These are phyloP conservation scores for Stomatorhinus ivindoensis DNA, from an alignment of 2,113 vertebrate species.

Conservation along the genomic window DNA sequence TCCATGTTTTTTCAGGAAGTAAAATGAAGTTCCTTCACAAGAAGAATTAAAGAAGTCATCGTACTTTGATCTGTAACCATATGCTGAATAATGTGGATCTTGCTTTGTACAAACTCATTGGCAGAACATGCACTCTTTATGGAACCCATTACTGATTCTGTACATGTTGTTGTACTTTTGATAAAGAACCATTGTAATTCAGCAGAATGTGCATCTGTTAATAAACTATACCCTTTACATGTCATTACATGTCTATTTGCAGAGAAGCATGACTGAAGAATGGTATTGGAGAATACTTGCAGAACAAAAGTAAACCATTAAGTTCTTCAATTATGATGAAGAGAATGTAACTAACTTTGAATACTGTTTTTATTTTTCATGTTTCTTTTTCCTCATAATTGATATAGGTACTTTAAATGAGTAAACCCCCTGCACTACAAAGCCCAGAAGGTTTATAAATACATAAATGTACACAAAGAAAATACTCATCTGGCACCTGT, in stretches of 20 bases:
- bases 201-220: conserved; percentile 54
- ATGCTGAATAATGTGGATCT: conserved; percentile 1
- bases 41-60: conserved; percentile 72
- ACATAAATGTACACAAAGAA: conserved; percentile 58
- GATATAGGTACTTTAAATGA: conserved; percentile 25
- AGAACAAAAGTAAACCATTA: conserved; percentile 30
- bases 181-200: conserved; percentile 30
- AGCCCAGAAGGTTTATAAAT: conserved; percentile 48
- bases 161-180: conserved; percentile 62
- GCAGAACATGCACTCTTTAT: conserved; percentile 27
- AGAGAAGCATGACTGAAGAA: conserved; percentile 65
- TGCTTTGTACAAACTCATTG: conserved; percentile 9
- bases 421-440: conserved; percentile 5
- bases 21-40: conserved; percentile 99
- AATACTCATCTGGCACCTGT: conserved; percentile 24
- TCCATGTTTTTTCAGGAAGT: conserved; percentile 64
- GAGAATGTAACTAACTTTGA: background rate
- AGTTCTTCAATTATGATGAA: background rate
- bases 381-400: background rate
- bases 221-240: conserved; percentile 63
- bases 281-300: conserved; percentile 44
- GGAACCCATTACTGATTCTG: conserved; percentile 39
- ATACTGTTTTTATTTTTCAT: conserved; percentile 3
- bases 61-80: conserved; percentile 34
- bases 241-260: conserved; percentile 67